A percentile compares a stretch with the other conserved stretches of the same genome.
These are phyloP conservation scores for Cyanoliseus patagonus DNA, from an alignment of 2,113 vertebrate species.

Conservation along the genomic window DNA sequence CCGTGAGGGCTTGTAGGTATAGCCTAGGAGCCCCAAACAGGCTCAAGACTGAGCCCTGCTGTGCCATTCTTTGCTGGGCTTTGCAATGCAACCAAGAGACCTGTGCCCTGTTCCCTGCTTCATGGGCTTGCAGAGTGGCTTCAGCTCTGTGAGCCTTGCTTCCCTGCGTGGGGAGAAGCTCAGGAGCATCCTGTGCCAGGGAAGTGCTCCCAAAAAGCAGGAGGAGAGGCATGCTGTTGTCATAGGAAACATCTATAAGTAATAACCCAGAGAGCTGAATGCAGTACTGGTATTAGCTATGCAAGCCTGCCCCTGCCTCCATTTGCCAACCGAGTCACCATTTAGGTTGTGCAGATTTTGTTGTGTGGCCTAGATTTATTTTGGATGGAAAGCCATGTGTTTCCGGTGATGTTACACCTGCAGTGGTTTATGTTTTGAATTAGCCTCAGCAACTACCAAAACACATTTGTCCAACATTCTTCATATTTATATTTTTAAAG, in stretches of 20 bases:
- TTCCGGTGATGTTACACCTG: conserved; percentile 4
- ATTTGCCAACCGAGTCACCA: not conserved
- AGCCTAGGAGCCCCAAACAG: not conserved
- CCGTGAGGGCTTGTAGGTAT: not conserved
- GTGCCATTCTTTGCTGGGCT: not conserved
- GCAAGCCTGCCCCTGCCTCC: not conserved
- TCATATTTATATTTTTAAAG: not conserved
- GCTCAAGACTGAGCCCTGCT: not conserved
- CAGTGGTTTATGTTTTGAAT: not conserved
- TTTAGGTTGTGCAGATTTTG: not conserved
- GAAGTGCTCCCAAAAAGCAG: accelerated
- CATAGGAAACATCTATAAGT: not conserved
- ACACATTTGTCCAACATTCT: not conserved
- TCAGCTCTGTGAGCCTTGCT: accelerated
- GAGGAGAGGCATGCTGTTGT: not conserved
- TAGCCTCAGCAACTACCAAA: not conserved
- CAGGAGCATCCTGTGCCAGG: accelerated
- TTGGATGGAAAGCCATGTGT: not conserved
- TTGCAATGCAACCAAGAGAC: not conserved
- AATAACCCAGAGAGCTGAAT: not conserved
- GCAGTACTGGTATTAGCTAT: not conserved
- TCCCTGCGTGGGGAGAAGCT: accelerated
- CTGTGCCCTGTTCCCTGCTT: not conserved
- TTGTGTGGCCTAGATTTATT: not conserved
- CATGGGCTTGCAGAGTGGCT: accelerated